Evolutionary conservation across 2,797 vertebrate genomes (phyloP), one percentile per base, ranked within the genome.

Genomic region (Darevskia nairensis): DNA sequence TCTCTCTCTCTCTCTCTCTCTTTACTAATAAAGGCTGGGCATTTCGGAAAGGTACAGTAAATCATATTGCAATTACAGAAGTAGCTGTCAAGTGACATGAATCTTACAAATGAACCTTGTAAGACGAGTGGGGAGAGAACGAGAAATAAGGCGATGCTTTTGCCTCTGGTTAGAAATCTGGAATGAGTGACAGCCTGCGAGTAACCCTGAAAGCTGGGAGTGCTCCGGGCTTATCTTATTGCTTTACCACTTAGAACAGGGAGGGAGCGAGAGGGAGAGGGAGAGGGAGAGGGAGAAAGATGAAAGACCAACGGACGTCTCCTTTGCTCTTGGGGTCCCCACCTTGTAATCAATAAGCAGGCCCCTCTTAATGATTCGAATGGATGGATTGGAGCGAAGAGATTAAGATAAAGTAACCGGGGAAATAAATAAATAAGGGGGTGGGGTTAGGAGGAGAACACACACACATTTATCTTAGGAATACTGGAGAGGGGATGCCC

Each of bases 61-160:
- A 94, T 94, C 92, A 75, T 86, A 80, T 85, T 88, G 7, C 91
- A 90, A 92, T 94, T 93, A 92, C 69, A 88, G 85, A 78, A 87
- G 89, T 89, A 79, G 87, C 94, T 92, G 94, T 90, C 94, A 94
- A 92, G 90, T 92, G 94, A 86, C 93, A 83, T 82, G 86, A 77
- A 83, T 69, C 88, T 75, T 41, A 55, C 55, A 90, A 91, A 87
- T 90, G 88, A 89, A 85, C 29, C 83, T 88, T 80, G 85, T 89
- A 15, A 76, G 76, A 86, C 39, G 55, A 27, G 85, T 25, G 69
- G 23, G 50, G n/a, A 74, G 83, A 19, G 77, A 19, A 75, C 1
- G 66, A 35, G 74, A 80, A 32, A 19, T 8, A 1, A 5, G 76
- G 41, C 6, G 32, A 66, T 4, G 41, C 39, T 61, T 55, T 82